A percentile compares a stretch with the other conserved stretches of the same genome.
Conservation (phyloP, 1,140 invertebrate genomes). For the Pseudoatta argentina region DNA sequence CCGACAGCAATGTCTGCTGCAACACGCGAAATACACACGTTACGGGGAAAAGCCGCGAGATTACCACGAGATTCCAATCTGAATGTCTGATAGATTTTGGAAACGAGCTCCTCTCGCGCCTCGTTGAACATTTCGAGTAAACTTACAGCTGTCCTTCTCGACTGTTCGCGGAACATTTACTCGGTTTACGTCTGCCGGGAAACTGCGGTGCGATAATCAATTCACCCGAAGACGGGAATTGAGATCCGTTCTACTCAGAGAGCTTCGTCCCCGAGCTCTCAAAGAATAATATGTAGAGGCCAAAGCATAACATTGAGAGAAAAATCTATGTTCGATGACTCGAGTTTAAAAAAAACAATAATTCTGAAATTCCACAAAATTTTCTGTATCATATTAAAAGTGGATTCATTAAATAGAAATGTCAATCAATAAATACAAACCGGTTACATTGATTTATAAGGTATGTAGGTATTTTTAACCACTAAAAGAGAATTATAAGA, state of each 20-base stretch:
- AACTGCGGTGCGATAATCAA: slow-evolving; percentile 38
- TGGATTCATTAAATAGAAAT: background rate
- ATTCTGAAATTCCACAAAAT: background rate
- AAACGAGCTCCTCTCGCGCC: slow-evolving; percentile 25
- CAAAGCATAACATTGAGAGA: background rate
- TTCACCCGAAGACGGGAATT: slow-evolving; percentile 30
- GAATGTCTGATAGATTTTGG: slow-evolving; percentile 46
- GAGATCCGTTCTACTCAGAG: background rate
- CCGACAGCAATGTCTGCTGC: background rate
- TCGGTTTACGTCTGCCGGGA: background rate
- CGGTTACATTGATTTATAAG: no score
- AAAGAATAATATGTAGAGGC: slow-evolving; percentile 26
- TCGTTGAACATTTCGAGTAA: slow-evolving; percentile 45
- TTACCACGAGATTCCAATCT: slow-evolving; percentile 46
- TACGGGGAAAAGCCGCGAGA: slow-evolving; percentile 21
- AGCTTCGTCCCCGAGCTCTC: background rate
- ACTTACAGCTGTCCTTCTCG: slow-evolving; percentile 22
- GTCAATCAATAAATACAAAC: background rate
- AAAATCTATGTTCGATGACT: background rate
- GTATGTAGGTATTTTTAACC: no score
- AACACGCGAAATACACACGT: slow-evolving; percentile 14
- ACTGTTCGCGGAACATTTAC: slow-evolving; percentile 13
- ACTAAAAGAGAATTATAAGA: no score
- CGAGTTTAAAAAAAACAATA: slow-evolving; percentile 3
- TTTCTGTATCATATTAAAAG: background rate